phyloP scores from a whole-genome alignment of 2,888 invertebrate species.

The Meloe dianella region DNA sequence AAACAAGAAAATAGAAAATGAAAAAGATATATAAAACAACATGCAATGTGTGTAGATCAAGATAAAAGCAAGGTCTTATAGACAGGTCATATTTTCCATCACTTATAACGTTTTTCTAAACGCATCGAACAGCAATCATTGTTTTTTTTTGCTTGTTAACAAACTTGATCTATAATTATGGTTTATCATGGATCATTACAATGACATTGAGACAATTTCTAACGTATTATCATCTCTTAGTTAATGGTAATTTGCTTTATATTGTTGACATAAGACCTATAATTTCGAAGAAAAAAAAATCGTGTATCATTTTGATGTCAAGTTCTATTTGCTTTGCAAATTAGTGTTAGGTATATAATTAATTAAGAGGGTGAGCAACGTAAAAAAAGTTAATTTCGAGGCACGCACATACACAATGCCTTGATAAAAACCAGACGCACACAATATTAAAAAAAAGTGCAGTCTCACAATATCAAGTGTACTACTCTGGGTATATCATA shows the following conservation, averaged over 20 bases:
- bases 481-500: constrained; percentile 18
- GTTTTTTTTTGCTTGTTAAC: constrained; percentile 18
- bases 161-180: constrained; percentile 11
- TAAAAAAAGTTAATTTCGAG: background rate
- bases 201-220: constrained; percentile 8
- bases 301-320: background rate
- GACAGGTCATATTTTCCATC: constrained; percentile 10
- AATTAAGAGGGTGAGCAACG: background rate
- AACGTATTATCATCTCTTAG: background rate
- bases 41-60: constrained; percentile 12
- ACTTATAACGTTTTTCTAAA: constrained; percentile 9
- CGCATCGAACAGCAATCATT: background rate
- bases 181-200: background rate
- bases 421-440: background rate
- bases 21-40: constrained; percentile 16
- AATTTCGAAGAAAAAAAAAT: background rate
- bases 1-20: background rate
- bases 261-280: background rate
- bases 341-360: background rate
- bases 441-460: constrained; percentile 15
- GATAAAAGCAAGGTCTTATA: constrained; percentile 12
- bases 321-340: background rate
- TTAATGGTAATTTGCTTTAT: background rate
- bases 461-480: background rate
- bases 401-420: constrained; percentile 7